Percentiles rank a stretch among this genome's conserved stretches.
phyloP scores from a whole-genome alignment of 2,888 invertebrate species.

The Salticus scenicus region DNA sequence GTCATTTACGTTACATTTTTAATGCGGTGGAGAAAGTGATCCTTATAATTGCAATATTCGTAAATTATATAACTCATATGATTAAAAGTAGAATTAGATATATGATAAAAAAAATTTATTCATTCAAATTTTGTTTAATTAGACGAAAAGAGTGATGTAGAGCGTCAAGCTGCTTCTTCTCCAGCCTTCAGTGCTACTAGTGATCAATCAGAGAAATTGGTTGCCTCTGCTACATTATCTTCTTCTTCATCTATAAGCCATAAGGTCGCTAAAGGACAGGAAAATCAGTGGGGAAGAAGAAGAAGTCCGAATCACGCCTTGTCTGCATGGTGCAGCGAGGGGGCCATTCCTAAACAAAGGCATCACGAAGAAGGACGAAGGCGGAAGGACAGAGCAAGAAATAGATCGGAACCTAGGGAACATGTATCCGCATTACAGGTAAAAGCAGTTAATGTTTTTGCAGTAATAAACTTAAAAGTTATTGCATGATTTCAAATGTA shows the following conservation, averaged over 20 bases:
- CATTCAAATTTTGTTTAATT: too few relatives aligned
- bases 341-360: constrained; percentile 61
- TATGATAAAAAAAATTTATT: too few relatives aligned
- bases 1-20: too few relatives aligned
- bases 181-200: constrained; percentile 42
- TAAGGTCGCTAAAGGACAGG: constrained; percentile 24
- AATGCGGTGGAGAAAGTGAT: too few relatives aligned
- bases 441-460: too few relatives aligned
- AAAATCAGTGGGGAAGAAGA: constrained; percentile 26
- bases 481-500: too few relatives aligned
- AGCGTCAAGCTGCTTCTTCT: constrained; percentile 22
- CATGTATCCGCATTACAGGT: constrained; percentile 52
- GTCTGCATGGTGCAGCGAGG: constrained; percentile 60
- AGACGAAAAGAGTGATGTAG: constrained; percentile 27
- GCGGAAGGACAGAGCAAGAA: constrained; percentile 40
- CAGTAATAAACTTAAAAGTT: too few relatives aligned
- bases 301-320: constrained; percentile 23
- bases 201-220: constrained; percentile 49
- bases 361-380: constrained; percentile 41
- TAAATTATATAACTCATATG: too few relatives aligned
- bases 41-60: too few relatives aligned
- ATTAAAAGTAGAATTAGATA: too few relatives aligned
- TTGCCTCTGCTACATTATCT: constrained; percentile 41
- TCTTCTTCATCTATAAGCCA: constrained; percentile 53
- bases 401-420: constrained; percentile 51